A percentile compares a stretch with the other conserved stretches of the same genome.
Evolutionary conservation across 2,888 invertebrate genomes (phyloP).

Genomic region (Carabus problematicus): DNA sequence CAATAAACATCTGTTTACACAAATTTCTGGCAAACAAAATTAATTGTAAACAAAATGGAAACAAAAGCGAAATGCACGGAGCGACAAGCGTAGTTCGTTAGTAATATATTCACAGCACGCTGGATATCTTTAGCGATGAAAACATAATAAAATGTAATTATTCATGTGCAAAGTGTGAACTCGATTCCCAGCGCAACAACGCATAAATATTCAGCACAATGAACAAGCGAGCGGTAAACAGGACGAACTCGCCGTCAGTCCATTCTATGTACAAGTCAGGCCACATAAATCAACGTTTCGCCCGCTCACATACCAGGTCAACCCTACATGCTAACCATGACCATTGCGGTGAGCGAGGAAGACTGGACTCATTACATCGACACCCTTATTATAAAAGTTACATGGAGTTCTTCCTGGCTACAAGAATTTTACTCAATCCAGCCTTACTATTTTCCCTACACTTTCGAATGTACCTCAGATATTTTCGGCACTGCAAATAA

Average conservation of each 20-base stretch:
- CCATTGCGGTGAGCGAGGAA: too few relatives aligned
- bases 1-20: slow-evolving; percentile 28
- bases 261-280: not conserved
- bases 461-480: too few relatives aligned
- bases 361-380: too few relatives aligned
- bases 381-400: too few relatives aligned
- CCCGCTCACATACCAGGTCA: too few relatives aligned
- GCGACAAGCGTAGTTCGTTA: slow-evolving; percentile 19
- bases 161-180: slow-evolving; percentile 28
- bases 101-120: slow-evolving; percentile 31
- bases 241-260: not conserved
- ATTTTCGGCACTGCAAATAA: too few relatives aligned
- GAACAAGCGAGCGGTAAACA: slow-evolving; percentile 2
- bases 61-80: slow-evolving; percentile 17
- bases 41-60: slow-evolving; percentile 35
- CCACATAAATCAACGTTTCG: too few relatives aligned
- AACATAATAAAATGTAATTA: slow-evolving; percentile 41
- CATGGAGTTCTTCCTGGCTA: too few relatives aligned
- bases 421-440: too few relatives aligned
- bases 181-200: not conserved
- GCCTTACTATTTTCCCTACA: too few relatives aligned
- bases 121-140: slow-evolving; percentile 34
- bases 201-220: slow-evolving; percentile 19
- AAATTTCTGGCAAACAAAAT: slow-evolving; percentile 27
- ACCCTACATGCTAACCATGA: too few relatives aligned